Evolutionary conservation across 2,113 vertebrate genomes (phyloP).

Genomic region (Progne subis): DNA sequence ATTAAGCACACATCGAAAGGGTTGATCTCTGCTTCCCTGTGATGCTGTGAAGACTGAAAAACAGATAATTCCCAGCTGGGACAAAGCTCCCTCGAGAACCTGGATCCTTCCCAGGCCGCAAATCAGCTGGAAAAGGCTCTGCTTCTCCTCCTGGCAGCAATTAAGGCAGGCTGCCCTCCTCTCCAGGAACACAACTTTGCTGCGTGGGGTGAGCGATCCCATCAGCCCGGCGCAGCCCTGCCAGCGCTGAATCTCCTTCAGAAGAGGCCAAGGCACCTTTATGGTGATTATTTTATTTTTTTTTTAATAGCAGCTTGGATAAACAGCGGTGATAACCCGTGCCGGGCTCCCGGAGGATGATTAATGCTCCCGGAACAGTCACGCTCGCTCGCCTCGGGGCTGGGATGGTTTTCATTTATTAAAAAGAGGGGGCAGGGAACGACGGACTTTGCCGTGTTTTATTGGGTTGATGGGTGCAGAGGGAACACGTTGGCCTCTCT

Average conservation of each 20-base stretch:
- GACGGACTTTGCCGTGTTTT: constrained; percentile 35
- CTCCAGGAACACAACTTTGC: rapidly evolving
- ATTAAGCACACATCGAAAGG: background rate
- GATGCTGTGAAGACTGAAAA: background rate
- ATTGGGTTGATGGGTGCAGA: background rate
- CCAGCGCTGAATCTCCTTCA: background rate
- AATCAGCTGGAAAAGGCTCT: background rate
- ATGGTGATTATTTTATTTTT: background rate
- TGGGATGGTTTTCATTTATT: background rate
- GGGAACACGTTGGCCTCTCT: background rate
- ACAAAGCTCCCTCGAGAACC: background rate
- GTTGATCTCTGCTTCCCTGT: background rate
- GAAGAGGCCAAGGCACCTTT: background rate
- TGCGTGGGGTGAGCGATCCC: rapidly evolving
- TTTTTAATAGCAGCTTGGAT: constrained; percentile 2
- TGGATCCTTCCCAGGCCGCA: background rate
- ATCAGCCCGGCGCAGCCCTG: background rate
- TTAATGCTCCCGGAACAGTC: background rate
- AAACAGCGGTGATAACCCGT: background rate
- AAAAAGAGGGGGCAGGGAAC: background rate
- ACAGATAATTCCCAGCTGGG: background rate
- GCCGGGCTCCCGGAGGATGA: background rate
- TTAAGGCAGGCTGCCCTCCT: background rate
- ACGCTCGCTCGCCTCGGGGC: background rate
- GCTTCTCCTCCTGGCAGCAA: background rate